These are phyloP conservation scores for Leptopilina myrica DNA, from an alignment of 2,888 invertebrate species.

Conservation along the genomic window DNA sequence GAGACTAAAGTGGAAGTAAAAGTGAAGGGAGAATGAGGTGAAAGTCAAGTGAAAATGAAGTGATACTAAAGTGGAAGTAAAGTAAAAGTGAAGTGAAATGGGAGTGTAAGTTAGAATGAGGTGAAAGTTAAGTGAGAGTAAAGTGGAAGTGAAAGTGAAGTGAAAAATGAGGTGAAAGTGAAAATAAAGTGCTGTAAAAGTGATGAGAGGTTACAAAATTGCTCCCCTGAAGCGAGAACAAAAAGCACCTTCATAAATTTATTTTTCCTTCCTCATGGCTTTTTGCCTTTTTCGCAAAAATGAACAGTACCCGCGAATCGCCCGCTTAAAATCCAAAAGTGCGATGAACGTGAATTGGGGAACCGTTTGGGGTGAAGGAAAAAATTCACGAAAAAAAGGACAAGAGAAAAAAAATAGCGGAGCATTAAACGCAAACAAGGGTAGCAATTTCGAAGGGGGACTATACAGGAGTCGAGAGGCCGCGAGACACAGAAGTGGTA, in stretches of 20 bases:
- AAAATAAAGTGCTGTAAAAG: too few species aligned
- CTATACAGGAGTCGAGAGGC: slow-evolving; percentile 69
- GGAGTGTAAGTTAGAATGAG: too few species aligned
- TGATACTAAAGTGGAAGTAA: too few species aligned
- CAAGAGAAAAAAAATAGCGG: slow-evolving; percentile 66
- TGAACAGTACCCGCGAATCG: slow-evolving; percentile 52
- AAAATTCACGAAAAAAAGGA: slow-evolving; percentile 49
- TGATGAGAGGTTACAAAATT: too few species aligned
- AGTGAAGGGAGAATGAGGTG: too few species aligned
- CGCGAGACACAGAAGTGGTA: slow-evolving; percentile 52
- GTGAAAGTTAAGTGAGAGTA: too few species aligned
- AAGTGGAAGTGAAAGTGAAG: too few species aligned
- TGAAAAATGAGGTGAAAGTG: too few species aligned
- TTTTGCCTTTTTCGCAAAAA: slow-evolving; percentile 46
- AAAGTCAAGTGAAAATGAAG: too few species aligned
- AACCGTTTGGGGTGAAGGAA: slow-evolving; percentile 8
- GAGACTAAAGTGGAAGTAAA: too few species aligned
- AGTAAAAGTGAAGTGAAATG: too few species aligned
- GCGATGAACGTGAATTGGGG: slow-evolving; percentile 6
- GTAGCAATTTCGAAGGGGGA: slow-evolving; percentile 72
- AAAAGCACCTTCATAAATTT: background rate
- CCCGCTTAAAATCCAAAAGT: slow-evolving; percentile 51
- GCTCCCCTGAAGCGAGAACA: background rate
- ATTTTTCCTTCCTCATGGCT: background rate
- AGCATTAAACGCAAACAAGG: slow-evolving; percentile 75